Conservation (phyloP, 2,113 vertebrate species). For the Prochilodus magdalenae region DNA sequence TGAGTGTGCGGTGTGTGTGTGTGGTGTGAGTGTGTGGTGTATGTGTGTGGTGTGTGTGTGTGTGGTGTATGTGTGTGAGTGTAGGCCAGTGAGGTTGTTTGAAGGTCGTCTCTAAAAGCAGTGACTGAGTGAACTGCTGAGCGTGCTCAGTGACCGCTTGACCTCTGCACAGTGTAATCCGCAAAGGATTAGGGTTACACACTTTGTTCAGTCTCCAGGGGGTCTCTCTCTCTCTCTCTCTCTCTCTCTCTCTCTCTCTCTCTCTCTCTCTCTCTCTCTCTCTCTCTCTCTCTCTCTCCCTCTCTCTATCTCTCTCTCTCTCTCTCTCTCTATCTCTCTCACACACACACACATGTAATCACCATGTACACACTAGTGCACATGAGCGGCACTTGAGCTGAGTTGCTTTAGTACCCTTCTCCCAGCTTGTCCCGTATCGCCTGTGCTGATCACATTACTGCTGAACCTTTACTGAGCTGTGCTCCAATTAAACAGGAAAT, state of each 20-base stretch:
- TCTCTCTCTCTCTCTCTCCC: background rate
- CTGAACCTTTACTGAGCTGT: too few relatives aligned
- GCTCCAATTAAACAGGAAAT: too few relatives aligned
- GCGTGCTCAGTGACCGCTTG: constrained; percentile 51
- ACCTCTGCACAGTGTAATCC: constrained; percentile 46
- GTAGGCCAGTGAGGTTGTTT: background rate
- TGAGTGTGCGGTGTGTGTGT: too few relatives aligned
- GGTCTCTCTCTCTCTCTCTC: background rate
- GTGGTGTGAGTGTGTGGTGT: background rate
- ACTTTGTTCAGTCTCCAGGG: background rate
- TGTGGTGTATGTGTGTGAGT: background rate
- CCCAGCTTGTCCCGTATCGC: too few relatives aligned
- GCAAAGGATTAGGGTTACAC: constrained; percentile 20
- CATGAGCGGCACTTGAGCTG: too few relatives aligned
- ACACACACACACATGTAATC: background rate
- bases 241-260: background rate
- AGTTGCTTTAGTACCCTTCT: background rate
- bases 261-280: background rate
- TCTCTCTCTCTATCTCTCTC: background rate
- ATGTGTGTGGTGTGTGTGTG: too few relatives aligned
- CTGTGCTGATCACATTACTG: too few relatives aligned
- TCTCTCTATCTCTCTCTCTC: background rate
- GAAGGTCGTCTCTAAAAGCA: constrained; percentile 48
- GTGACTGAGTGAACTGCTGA: constrained; percentile 32
- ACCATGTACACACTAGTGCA: too few relatives aligned